phyloP scores from a whole-genome alignment of 1,140 invertebrate species.

The Trichonephila inaurata region DNA sequence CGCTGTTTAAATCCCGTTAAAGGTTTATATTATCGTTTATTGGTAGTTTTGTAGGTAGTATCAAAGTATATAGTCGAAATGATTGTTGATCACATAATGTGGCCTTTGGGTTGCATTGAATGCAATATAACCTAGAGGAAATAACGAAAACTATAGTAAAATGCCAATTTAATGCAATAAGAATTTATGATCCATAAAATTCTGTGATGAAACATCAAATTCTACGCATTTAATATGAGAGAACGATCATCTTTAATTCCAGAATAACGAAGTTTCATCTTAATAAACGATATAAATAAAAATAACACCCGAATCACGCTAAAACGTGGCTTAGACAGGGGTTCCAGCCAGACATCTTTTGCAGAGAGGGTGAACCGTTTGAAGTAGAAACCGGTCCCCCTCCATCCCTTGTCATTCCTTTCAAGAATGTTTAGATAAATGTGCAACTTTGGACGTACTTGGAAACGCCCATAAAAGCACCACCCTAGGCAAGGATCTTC shows the following conservation, averaged over 20 bases:
- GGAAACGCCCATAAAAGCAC: constrained; percentile 25
- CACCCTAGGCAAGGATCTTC: background rate
- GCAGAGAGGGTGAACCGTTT: no score
- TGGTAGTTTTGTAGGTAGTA: no score
- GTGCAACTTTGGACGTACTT: background rate
- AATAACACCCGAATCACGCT: background rate
- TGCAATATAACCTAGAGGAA: no score
- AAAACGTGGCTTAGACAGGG: background rate
- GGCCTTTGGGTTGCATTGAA: no score
- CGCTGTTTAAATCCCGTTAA: no score
- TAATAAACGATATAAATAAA: background rate
- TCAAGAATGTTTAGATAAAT: constrained; percentile 24
- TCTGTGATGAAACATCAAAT: no score
- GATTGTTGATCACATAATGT: no score
- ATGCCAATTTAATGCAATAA: no score
- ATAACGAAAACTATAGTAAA: no score
- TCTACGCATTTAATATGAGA: background rate
- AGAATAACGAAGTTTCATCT: background rate
- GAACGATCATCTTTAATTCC: background rate
- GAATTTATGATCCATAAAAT: no score
- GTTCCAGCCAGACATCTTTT: background rate
- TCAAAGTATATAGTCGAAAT: no score
- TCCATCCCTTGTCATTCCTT: background rate
- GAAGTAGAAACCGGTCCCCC: background rate
- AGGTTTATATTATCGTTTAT: no score